These are phyloP conservation scores for Chalcosyrphus nemorum DNA, from an alignment of 2,888 invertebrate species.

Conservation along the genomic window DNA sequence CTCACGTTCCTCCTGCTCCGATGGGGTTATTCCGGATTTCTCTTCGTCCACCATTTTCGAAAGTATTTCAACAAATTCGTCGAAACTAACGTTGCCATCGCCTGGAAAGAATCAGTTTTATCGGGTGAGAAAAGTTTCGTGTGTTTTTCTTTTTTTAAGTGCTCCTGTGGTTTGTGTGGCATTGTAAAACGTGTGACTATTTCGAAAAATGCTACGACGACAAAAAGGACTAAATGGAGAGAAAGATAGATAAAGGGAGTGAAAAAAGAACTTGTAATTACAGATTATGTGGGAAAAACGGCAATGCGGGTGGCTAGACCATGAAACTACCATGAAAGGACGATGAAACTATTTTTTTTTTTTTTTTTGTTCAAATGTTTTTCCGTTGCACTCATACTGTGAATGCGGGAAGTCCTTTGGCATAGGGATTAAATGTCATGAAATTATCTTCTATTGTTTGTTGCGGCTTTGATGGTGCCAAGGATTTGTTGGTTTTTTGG, in stretches of 20 bases:
- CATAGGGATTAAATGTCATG: conserved; percentile 38
- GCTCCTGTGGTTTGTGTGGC: background rate
- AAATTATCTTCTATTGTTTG: conserved; percentile 46
- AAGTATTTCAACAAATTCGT: conserved; percentile 93
- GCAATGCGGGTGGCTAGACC: conserved; percentile 54
- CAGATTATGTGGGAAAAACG: conserved; percentile 49
- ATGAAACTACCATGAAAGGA: conserved; percentile 32
- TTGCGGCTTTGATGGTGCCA: conserved; percentile 26
- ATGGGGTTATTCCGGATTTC: conserved; percentile 84
- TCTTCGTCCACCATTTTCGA: conserved; percentile 88
- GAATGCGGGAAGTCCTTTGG: conserved; percentile 11
- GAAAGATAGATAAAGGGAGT: background rate
- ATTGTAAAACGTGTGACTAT: conserved; percentile 8
- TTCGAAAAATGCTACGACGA: conserved; percentile 20
- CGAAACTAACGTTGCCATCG: conserved; percentile 93
- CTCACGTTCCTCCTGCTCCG: conserved; percentile 92
- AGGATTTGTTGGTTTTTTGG: background rate
- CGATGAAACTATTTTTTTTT: conserved; percentile 17
- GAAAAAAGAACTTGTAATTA: conserved; percentile 54
- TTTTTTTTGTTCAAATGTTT: conserved; percentile 14
- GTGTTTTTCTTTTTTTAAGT: conserved; percentile 5
- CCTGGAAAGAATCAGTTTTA: conserved; percentile 82
- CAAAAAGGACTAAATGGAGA: conserved; percentile 23
- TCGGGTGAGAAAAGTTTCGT: conserved; percentile 15
- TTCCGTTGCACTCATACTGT: conserved; percentile 34